Evolutionary conservation across 2,888 invertebrate genomes (phyloP).

Genomic region (Fissipunctia ypsillon): DNA sequence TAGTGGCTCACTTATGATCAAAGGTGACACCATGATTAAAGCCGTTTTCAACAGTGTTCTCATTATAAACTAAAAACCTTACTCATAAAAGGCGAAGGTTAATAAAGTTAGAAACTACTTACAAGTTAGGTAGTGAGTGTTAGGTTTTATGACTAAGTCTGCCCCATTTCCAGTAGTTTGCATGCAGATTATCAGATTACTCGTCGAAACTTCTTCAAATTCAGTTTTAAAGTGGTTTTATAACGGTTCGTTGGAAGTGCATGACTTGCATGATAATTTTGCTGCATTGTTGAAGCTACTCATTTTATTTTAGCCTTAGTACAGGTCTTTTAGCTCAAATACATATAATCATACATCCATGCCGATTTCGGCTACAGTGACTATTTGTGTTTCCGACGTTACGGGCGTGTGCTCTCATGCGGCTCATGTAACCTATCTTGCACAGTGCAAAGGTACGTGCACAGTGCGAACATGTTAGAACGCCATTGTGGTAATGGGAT

Average conservation of each 20-base stretch:
- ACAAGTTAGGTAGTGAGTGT: slow-evolving; percentile 28
- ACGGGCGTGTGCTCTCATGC: no score
- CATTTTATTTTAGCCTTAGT: neutral
- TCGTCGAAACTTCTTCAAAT: slow-evolving; percentile 39
- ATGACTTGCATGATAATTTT: slow-evolving; percentile 39
- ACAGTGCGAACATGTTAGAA: no score
- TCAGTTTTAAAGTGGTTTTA: slow-evolving; percentile 35
- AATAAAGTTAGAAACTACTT: slow-evolving; percentile 20
- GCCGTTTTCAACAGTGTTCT: neutral
- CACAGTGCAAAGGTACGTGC: no score
- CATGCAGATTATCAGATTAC: slow-evolving; percentile 39
- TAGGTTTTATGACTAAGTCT: slow-evolving; percentile 35
- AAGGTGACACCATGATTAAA: neutral
- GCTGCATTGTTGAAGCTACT: neutral
- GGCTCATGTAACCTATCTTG: no score
- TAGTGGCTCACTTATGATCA: neutral
- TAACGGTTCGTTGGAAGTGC: slow-evolving; percentile 36
- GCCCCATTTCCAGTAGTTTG: slow-evolving; percentile 41
- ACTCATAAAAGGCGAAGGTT: slow-evolving; percentile 2
- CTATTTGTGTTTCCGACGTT: no score
- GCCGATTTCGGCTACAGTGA: no score
- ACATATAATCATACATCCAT: no score
- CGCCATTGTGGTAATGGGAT: no score
- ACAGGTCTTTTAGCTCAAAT: no score
- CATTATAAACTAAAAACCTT: neutral